Evolutionary conservation across 2,113 vertebrate genomes (phyloP), one percentile per base, ranked within the genome.

Genomic region (Acrocephalus arundinaceus): DNA sequence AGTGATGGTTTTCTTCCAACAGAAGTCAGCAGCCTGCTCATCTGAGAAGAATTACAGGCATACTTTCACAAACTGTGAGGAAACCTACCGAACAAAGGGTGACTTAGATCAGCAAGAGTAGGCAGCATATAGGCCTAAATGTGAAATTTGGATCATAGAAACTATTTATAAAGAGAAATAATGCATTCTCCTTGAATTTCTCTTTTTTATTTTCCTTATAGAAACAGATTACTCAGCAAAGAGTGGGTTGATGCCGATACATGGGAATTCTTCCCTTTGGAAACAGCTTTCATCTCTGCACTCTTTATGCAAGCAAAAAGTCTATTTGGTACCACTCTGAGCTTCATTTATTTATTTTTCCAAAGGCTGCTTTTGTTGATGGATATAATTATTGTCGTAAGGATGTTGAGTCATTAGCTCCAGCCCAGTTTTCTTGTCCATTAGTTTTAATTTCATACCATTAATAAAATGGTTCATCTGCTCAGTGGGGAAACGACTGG

Each of bases 161-260:
- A 84, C 52, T 43, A 55, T 85, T 97, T 93, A 57, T 49, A 46
- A 45, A 86, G 57, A 78, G 80, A 92, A 95, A 93, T 57, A 78
- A 87, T 61, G 84, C 43, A 41, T 65, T 91, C 61, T 89, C 35
- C 86, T 87, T 61, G 17, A 92, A 93, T n/a, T 89, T 57, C 61
- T 25, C 13, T 1, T 9, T 57, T 67, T 65, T 83, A 39, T 72
- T 89, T 85, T 76, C 3, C 77, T 93, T 72, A 77, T 25, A 79
- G 89, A 82, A 93, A 87, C 33, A 61, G 86, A 94, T 91, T 82
- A 87, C 70, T 96, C 91, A 89, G 87, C 73, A 68, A 87, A 85
- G 94, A 94, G 77, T 92, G 54, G 87, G 86, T 23, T 72, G 74
- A 91, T 92, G 39, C 63, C 90, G 93, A 94, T 80, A 89, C 37